Conservation (phyloP, 1,140 invertebrate species). For the Aricia agestis region DNA sequence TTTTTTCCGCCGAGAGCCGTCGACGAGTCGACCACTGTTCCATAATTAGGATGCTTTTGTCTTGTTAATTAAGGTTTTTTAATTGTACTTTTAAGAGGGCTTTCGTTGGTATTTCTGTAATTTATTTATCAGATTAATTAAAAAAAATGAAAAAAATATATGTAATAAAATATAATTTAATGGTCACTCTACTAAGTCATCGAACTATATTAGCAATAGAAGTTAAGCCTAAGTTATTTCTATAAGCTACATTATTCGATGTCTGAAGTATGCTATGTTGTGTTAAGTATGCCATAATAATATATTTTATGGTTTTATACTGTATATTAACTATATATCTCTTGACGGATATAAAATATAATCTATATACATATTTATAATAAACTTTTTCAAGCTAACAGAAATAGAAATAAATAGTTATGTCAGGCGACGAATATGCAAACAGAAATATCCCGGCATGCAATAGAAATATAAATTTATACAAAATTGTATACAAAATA, state of each 20-base stretch:
- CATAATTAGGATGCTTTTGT: conserved; percentile 11
- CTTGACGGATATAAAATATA: too few relatives aligned
- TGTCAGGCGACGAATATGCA: neutral
- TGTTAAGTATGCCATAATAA: too few relatives aligned
- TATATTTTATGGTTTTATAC: too few relatives aligned
- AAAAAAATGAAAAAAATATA: too few relatives aligned
- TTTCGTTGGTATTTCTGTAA: neutral
- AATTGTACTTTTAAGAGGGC: neutral
- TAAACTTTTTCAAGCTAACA: neutral
- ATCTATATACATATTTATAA: too few relatives aligned
- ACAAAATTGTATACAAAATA: conserved; percentile 16
- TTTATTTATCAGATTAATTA: neutral
- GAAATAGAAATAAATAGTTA: neutral
- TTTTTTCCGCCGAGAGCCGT: conserved; percentile 1
- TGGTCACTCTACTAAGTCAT: too few relatives aligned
- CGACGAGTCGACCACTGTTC: neutral
- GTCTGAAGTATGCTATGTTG: too few relatives aligned
- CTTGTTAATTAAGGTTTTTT: conserved; percentile 11
- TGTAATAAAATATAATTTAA: too few relatives aligned
- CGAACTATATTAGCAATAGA: too few relatives aligned
- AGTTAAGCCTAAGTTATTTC: too few relatives aligned
- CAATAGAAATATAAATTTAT: conserved; percentile 8
- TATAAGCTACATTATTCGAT: too few relatives aligned
- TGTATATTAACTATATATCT: too few relatives aligned
- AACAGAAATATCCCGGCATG: neutral